Conservation (phyloP, 2,797 vertebrate genomes). For the Rhinichthys osculus region DNA sequence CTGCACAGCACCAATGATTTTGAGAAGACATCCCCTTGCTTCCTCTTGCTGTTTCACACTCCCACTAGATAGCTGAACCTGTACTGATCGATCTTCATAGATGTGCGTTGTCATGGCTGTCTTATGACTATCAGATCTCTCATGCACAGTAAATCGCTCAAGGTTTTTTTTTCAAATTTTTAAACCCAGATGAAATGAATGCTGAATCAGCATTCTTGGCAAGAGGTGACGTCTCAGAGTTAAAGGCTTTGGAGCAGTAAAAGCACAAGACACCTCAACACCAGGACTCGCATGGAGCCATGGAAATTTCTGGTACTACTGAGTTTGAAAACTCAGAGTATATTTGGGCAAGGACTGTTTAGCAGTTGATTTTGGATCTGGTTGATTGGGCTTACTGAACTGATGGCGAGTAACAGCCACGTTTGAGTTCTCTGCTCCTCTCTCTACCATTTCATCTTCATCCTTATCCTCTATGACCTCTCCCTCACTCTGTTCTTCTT, state of each 20-base stretch:
- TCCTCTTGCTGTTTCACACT: too few relatives aligned
- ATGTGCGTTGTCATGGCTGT: too few relatives aligned
- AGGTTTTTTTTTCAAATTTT: too few relatives aligned
- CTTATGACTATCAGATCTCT: too few relatives aligned
- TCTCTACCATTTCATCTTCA: conserved; percentile 10
- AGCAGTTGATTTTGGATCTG: conserved; percentile 2
- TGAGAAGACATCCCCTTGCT: too few relatives aligned
- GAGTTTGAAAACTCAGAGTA: conserved; percentile 18
- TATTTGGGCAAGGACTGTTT: conserved; percentile 1
- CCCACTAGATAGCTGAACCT: too few relatives aligned
- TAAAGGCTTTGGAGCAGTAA: conserved; percentile 6
- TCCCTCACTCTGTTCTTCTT: not conserved
- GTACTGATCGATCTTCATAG: too few relatives aligned
- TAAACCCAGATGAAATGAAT: too few relatives aligned
- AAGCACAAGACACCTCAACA: conserved; percentile 5
- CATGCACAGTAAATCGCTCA: too few relatives aligned
- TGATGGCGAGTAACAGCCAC: not conserved
- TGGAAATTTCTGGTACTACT: not conserved
- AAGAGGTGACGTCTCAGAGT: conserved; percentile 1
- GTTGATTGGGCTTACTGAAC: conserved; percentile 6
- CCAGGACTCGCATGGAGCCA: conserved; percentile 6
- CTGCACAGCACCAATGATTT: too few relatives aligned
- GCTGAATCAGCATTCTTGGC: too few relatives aligned
- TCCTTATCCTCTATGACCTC: not conserved
- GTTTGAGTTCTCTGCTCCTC: not conserved